phyloP scores from a whole-genome alignment of 2,888 invertebrate species.

The Pristionchus mayeri region DNA sequence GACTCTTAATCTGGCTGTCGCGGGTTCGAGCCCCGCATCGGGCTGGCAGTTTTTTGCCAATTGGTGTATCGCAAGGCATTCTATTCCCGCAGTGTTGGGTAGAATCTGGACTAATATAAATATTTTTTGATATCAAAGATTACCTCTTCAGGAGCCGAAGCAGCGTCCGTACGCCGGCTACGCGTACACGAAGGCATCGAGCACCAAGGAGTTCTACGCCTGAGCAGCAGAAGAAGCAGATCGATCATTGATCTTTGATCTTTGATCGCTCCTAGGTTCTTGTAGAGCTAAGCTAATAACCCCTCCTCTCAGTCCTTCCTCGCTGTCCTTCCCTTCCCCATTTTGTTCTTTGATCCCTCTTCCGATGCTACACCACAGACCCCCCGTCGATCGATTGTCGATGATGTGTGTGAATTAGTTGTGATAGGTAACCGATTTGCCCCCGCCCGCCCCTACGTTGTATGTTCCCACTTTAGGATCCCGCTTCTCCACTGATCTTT shows the following conservation, averaged over 20 bases:
- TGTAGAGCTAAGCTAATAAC: background rate
- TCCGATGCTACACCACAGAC: background rate
- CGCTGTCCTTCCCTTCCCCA: background rate
- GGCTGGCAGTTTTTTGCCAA: conserved; percentile 52
- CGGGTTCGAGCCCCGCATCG: conserved; percentile 65
- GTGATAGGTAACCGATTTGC: conserved; percentile 16
- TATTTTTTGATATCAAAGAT: background rate
- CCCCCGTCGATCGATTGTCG: background rate
- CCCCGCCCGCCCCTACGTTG: too few species aligned
- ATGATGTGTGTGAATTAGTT: conserved; percentile 19
- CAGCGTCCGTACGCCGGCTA: conserved; percentile 87
- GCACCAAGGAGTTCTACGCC: conserved; percentile 94
- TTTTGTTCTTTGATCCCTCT: too few species aligned
- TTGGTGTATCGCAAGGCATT: too few species aligned
- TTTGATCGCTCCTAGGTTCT: background rate
- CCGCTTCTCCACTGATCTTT: background rate
- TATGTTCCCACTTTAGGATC: background rate
- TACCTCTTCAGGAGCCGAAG: conserved; percentile 57
- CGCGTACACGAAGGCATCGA: conserved; percentile 80
- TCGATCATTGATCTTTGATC: background rate
- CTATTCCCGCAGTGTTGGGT: too few species aligned
- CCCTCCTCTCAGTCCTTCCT: too few species aligned
- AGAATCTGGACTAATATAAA: too few species aligned
- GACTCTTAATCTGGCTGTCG: conserved; percentile 65
- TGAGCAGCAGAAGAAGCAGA: conserved; percentile 77